Conservation (phyloP, 2,797 vertebrate genomes). For the Naso thynnoides region DNA sequence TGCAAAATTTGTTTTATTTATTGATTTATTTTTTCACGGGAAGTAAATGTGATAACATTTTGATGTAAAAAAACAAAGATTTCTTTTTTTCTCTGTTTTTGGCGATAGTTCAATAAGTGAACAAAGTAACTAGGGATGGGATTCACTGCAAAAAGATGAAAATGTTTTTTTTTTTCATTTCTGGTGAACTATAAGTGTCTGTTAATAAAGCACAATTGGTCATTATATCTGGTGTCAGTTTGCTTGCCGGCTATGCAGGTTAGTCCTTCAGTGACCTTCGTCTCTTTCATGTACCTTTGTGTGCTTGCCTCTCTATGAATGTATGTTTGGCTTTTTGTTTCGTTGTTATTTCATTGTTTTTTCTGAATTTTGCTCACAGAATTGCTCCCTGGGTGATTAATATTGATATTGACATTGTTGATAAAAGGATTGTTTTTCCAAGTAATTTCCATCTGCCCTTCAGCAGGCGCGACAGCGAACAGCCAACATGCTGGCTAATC, state of each 20-base stretch:
- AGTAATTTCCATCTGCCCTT: constrained; percentile 79
- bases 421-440: constrained; percentile 75
- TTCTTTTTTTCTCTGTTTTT: too few relatives aligned
- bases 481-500: constrained; percentile 64
- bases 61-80: too few relatives aligned
- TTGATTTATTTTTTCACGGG: too few relatives aligned
- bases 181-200: not conserved
- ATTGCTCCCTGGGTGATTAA: constrained; percentile 72
- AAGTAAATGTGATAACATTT: too few relatives aligned
- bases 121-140: too few relatives aligned
- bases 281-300: constrained; percentile 33
- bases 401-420: constrained; percentile 78
- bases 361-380: constrained; percentile 51
- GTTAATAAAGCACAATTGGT: not conserved
- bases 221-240: not conserved
- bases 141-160: too few relatives aligned
- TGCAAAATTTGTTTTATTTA: too few relatives aligned
- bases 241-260: constrained; percentile 23
- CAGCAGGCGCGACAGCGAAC: constrained; percentile 63
- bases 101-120: too few relatives aligned
- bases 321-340: constrained; percentile 16
- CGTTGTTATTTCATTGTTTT: constrained; percentile 15
- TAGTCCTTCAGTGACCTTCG: constrained; percentile 52
- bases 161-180: too few relatives aligned
- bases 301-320: constrained; percentile 55